Evolutionary conservation across 2,113 vertebrate genomes (phyloP).

Genomic region (Phyllostomus hastatus): DNA sequence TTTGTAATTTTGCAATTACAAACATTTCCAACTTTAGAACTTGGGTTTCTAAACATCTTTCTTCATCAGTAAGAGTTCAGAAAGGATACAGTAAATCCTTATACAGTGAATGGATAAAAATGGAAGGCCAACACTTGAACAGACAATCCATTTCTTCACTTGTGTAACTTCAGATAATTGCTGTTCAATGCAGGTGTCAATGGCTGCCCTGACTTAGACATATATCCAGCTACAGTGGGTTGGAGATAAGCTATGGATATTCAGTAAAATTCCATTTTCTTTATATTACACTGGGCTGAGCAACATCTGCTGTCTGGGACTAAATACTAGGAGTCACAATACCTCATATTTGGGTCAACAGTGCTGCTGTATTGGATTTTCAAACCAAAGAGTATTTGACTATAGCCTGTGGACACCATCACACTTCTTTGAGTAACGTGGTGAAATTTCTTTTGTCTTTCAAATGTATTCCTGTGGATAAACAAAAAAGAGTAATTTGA

Average conservation of each 20-base stretch:
- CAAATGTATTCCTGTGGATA: not conserved
- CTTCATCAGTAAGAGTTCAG: not conserved
- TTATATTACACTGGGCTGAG: not conserved
- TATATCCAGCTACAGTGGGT: not conserved
- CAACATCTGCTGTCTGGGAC: not conserved
- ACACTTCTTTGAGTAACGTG: not conserved
- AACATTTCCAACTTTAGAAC: not conserved
- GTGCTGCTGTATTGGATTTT: not conserved
- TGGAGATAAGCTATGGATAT: not conserved
- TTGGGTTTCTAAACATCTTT: constrained; percentile 7
- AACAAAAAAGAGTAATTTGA: not conserved
- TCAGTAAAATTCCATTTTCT: not conserved
- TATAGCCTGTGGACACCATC: not conserved
- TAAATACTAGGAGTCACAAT: not conserved
- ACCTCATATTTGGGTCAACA: not conserved
- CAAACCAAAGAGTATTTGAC: not conserved
- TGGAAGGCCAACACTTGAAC: not conserved
- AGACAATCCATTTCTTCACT: not conserved
- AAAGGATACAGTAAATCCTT: not conserved
- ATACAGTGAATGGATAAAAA: not conserved
- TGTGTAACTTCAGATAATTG: not conserved
- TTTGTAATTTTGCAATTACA: not conserved
- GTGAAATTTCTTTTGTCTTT: constrained; percentile 11
- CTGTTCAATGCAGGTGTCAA: not conserved
- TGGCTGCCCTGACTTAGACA: not conserved